Evolutionary conservation across 2,797 vertebrate species (phyloP), one percentile per base, ranked within the genome.

Genomic region (Momotus momota): DNA sequence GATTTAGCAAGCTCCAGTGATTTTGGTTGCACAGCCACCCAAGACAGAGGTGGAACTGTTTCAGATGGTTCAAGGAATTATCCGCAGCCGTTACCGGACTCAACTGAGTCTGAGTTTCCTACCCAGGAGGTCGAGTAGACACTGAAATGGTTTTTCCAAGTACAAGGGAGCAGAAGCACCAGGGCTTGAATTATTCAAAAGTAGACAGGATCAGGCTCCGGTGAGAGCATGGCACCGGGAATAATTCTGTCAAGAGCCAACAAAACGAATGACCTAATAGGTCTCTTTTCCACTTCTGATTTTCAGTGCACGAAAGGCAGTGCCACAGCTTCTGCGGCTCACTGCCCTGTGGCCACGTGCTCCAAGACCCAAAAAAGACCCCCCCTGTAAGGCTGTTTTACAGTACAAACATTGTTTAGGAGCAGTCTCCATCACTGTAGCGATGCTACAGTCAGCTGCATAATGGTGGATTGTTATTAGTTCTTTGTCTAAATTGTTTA

Each of bases 101-200:
- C 58, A 57, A 2, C 52, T 58, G 40, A 75, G 86, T 26, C 75
- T 26, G 52, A 92, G 33, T 93, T 94, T 94, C 89, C 94, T 81
- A 52, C 29, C 49, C 79, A 81, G 71, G 38, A 95, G 91, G 72
- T 92, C 87, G 69, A 18, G 38, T 46, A 55, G 75, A 86, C 72
- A 54, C 46, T 38, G 79, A 86, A 92, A 93, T 69, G 43, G 4
- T 88, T 96, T 93, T 96, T 85, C 94, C 91, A 88, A 79, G 81
- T 65, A 29, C n/a, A 89, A 93, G 45, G 90, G 25, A 82, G 41
- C 66, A 82, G 81, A 77, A 85, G 60, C 26, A 73, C 64, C 45
- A 74, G 48, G 55, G 38, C 12, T 91, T 67, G 64, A 75, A 58
- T 88, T 81, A 88, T 55, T 78, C 73, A 52, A 69, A 88, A 74